Percentiles rank a stretch among this genome's conserved stretches.
These are phyloP conservation scores for Ammospiza nelsoni DNA, from an alignment of 2,113 vertebrate species.

Conservation along the genomic window DNA sequence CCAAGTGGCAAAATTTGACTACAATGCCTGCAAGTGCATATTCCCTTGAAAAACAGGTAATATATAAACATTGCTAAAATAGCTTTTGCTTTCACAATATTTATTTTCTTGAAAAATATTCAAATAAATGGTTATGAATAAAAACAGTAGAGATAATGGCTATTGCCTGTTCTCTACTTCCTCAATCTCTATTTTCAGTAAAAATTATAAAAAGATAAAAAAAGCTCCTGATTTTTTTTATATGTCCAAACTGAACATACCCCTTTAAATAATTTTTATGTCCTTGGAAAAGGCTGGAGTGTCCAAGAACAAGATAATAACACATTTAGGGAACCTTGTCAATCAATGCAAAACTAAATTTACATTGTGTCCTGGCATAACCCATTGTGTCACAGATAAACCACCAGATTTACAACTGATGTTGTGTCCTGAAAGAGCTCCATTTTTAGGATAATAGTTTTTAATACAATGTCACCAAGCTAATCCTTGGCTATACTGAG, in stretches of 20 bases:
- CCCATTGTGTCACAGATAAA: not conserved
- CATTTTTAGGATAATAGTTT: not conserved
- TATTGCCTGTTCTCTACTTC: not conserved
- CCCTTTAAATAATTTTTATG: not conserved
- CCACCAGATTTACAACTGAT: not conserved
- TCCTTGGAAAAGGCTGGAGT: not conserved
- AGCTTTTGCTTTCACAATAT: not conserved
- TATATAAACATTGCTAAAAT: not conserved
- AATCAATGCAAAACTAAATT: not conserved
- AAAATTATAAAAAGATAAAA: not conserved
- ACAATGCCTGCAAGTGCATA: not conserved
- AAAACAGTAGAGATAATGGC: not conserved
- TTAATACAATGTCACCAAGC: not conserved
- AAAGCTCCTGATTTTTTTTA: not conserved
- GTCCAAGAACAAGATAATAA: not conserved
- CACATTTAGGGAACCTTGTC: not conserved
- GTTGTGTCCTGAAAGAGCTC: not conserved
- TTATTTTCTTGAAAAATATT: not conserved
- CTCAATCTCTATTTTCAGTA: not conserved
- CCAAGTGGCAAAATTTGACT: not conserved
- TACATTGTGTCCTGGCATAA: not conserved
- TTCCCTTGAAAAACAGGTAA: not conserved
- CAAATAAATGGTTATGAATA: accelerated
- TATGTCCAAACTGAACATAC: not conserved
- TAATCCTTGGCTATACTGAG: not conserved